Evolutionary conservation across 2,113 vertebrate genomes (phyloP).

Genomic region (Rousettus leschenaultii): DNA sequence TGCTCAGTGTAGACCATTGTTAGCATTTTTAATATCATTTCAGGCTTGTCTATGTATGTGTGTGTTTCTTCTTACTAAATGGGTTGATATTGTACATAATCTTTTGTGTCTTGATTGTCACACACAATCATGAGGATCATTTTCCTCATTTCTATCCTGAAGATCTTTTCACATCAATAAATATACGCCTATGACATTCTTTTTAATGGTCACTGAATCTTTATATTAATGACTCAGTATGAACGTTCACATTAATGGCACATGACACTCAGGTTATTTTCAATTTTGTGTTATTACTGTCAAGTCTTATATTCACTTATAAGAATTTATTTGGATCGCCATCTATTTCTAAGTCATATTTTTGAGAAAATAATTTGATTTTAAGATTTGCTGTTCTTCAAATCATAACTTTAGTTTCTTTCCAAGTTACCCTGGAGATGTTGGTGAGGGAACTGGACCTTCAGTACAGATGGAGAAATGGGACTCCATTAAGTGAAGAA

Average conservation of each 20-base stretch:
- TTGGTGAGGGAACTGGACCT: neutral
- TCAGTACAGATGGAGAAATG: neutral
- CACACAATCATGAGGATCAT: neutral
- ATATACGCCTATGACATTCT: neutral
- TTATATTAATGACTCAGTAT: neutral
- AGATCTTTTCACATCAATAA: neutral
- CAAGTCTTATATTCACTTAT: neutral
- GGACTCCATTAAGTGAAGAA: neutral
- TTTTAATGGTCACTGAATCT: neutral
- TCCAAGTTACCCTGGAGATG: neutral
- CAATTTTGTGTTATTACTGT: neutral
- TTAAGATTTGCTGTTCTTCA: neutral
- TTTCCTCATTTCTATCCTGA: neutral
- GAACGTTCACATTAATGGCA: neutral
- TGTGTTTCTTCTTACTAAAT: neutral
- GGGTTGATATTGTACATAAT: neutral
- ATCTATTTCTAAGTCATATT: neutral
- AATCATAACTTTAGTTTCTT: neutral
- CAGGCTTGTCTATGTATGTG: neutral
- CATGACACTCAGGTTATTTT: neutral
- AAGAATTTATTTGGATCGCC: neutral
- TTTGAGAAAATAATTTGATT: neutral
- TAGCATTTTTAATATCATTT: neutral
- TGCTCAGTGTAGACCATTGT: neutral
- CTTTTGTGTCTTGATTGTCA: neutral